Base-by-base conservation (phyloP, 2,797 vertebrate species). In the Xenentodon cancila region DNA sequence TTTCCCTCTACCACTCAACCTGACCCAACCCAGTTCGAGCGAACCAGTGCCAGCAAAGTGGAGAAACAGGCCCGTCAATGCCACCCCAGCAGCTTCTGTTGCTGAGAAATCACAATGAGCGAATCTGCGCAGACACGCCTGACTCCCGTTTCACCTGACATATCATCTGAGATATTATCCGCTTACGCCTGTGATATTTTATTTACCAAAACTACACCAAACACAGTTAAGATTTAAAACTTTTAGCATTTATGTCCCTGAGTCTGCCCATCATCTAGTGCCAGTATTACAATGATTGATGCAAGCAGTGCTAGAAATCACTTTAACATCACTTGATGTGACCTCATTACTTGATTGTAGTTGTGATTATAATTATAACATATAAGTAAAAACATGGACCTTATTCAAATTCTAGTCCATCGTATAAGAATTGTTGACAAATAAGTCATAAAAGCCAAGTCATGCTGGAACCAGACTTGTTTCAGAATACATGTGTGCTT, bases 1-100 rank as follows among this genome's bases (percentile, higher is more conserved):
- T 84, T 89, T 88, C 87, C 85, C 84, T 90, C 82, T 67, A 88
- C 87, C 76, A 69, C 80, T 67, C 79, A 77, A 53, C 78, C 81
- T 34, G 61, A 79, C 81, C 84, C 82, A 80, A 61, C 68, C 84
- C 85, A 78, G 68, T 76, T 69, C 80, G 59, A 48, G 30, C 61
- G 68, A 63, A 70, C 73, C 56, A 3, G 43, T 22, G 66, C 80
- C 80, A 78, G 58, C n/a, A 43, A 43, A 65, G 60, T 7, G 32
- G 46, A 53, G 58, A 44, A 61, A 45, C 62, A 48, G 68, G 47
- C 47, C 34, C 7, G 46, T 42, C 51, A 20, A 62, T 45, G 54
- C 47, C 70, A 47, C 54, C 46, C 30, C 48, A 13, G 65, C 47
- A 59, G 68, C 2, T 1, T 6, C 53, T 12, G n/a, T 53, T 27